Evolutionary conservation across 2,797 vertebrate species (phyloP), one percentile per base, ranked within the genome.

Genomic region (Alca torda): DNA sequence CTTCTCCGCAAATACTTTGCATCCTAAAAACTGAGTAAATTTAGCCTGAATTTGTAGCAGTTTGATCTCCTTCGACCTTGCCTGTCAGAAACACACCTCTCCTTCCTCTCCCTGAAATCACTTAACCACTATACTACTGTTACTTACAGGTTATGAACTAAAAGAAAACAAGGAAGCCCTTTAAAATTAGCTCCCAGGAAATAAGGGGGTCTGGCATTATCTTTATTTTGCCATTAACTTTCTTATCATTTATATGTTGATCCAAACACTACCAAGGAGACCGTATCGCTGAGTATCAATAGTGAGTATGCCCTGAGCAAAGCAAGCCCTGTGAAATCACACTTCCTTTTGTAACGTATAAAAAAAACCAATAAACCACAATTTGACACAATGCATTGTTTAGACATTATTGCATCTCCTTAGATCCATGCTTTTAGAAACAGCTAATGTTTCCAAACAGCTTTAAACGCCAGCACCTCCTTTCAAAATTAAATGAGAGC

Each of bases 251-350:
- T 39, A 8, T 1, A 46, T 6, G 6, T 2, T 33, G 16, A 70
- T 30, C 5, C 59, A 25, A 73, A 53, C 3, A 4, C 5, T 24
- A 4, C 31, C 15, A 7, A 72, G 50, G 59, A 45, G 25, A 14
- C 18, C 5, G 1, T 10, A 18, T 6, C 28, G 9, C 20, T 0
- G 13, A 25, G 11, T 2, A 10, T 8, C 12, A 19, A 11, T 1
- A 50, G 8, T 0, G 2, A 76, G 31, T 3, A 18, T 1, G 6
- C 54, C 20, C 37, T 19, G 25, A 33, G 28, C 15, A 30, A 35
- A 74, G 18, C 7, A 45, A 50, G 24, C n/a, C 7, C 4, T 4
- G 8, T 9, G 12, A 21, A 81, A 30, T 5, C 68, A 16, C 18
- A 2, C 9, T 31, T 61, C 10, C 30, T 63, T 59, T 10, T 10